These are phyloP conservation scores for Pachypeltis micranthus DNA, from an alignment of 1,140 invertebrate genomes.

Conservation along the genomic window DNA sequence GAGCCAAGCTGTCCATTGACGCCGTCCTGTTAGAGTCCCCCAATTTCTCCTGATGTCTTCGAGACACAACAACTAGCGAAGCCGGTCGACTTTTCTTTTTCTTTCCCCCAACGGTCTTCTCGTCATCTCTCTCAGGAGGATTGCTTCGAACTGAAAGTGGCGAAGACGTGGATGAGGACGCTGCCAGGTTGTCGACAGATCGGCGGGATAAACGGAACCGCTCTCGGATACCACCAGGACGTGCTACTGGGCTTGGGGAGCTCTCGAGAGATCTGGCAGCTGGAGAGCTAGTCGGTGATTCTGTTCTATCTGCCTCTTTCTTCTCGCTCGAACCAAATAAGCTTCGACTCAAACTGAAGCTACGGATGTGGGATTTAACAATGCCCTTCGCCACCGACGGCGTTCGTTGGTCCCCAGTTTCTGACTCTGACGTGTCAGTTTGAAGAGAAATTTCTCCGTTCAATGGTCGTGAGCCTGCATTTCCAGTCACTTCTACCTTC, in stretches of 20 bases:
- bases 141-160: slow-evolving; percentile 20
- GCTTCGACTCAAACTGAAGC: slow-evolving; percentile 24
- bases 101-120: slow-evolving; percentile 10
- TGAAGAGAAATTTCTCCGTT: no score
- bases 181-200: slow-evolving; percentile 27
- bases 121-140: neutral
- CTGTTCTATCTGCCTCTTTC: slow-evolving; percentile 4
- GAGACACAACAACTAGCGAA: slow-evolving; percentile 19
- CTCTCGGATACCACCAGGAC: slow-evolving; percentile 3
- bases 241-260: neutral
- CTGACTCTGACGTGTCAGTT: no score
- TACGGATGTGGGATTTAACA: slow-evolving; percentile 23
- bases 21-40: slow-evolving; percentile 28
- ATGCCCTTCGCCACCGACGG: no score
- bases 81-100: slow-evolving; percentile 22
- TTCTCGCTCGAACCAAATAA: slow-evolving; percentile 13
- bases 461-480: no score
- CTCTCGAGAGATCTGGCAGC: neutral
- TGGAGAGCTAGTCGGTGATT: slow-evolving; percentile 18
- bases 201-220: slow-evolving; percentile 19
- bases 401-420: no score
- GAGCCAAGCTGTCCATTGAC: slow-evolving; percentile 55
- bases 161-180: slow-evolving; percentile 24
- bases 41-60: slow-evolving; percentile 8
- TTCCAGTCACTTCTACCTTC: slow-evolving; percentile 1